These are phyloP conservation scores for Dipodomys spectabilis DNA, from an alignment of 2,113 vertebrate species.

Conservation along the genomic window DNA sequence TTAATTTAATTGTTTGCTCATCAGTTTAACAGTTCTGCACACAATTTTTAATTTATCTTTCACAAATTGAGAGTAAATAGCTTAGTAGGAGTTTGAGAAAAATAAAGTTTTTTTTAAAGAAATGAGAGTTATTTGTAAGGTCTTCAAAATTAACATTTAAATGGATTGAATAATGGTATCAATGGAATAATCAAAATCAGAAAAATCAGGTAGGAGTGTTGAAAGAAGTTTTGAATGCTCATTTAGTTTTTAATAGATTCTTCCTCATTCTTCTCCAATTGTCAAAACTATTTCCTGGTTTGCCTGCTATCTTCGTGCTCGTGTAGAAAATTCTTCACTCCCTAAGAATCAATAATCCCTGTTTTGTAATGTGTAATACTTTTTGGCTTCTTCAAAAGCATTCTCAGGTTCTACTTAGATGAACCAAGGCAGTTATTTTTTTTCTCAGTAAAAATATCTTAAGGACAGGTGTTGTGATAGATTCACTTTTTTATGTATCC, in stretches of 20 bases:
- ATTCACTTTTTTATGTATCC: neutral
- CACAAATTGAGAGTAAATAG: constrained; percentile 75
- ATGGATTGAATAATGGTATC: constrained; percentile 52
- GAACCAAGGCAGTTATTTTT: too few relatives aligned
- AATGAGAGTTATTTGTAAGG: constrained; percentile 70
- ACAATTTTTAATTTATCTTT: constrained; percentile 77
- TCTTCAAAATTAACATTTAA: constrained; percentile 79
- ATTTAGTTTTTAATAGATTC: neutral
- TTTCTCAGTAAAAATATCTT: neutral
- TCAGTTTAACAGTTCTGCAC: constrained; percentile 73
- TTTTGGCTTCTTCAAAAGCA: neutral
- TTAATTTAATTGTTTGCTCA: constrained; percentile 67
- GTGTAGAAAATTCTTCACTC: neutral
- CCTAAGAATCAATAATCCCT: neutral
- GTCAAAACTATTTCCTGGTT: neutral
- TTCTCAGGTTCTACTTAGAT: neutral
- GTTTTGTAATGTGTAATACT: neutral
- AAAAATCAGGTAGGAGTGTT: neutral
- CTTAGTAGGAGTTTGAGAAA: constrained; percentile 78
- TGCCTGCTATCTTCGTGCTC: rapidly evolving
- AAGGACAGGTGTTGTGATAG: neutral
- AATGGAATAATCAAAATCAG: neutral
- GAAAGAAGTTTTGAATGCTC: neutral
- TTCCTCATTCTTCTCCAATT: neutral
- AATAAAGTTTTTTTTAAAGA: constrained; percentile 77